These are phyloP conservation scores for Xanthostigma xanthostigma DNA, from an alignment of 2,888 invertebrate species.

Conservation along the genomic window DNA sequence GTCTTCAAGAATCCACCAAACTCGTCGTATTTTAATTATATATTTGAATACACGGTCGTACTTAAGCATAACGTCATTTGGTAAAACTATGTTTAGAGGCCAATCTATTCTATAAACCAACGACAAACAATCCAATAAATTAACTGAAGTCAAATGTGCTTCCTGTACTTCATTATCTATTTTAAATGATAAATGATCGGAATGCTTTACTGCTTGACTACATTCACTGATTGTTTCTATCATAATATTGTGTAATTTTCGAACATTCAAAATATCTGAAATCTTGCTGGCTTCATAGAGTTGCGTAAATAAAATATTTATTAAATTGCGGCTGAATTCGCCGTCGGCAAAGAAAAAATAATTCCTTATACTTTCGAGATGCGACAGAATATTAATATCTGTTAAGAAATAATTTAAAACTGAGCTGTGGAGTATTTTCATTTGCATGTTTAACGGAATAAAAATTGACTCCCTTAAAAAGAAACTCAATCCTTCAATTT, in stretches of 20 bases:
- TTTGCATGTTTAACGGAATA: slow-evolving; percentile 51
- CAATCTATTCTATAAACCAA: slow-evolving; percentile 56
- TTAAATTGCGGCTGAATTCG: slow-evolving; percentile 59
- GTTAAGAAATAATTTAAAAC: slow-evolving; percentile 52
- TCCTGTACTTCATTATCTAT: slow-evolving; percentile 43
- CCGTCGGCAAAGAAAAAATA: slow-evolving; percentile 70
- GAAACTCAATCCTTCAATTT: not conserved
- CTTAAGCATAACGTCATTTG: slow-evolving; percentile 49
- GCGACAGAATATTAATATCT: slow-evolving; percentile 50
- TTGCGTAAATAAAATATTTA: slow-evolving; percentile 50
- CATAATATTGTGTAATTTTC: slow-evolving; percentile 50
- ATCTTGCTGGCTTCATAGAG: slow-evolving; percentile 49
- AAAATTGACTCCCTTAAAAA: slow-evolving; percentile 46
- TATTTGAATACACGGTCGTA: slow-evolving; percentile 65
- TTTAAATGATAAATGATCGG: slow-evolving; percentile 45
- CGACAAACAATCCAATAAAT: slow-evolving; percentile 50
- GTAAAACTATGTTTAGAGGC: slow-evolving; percentile 66
- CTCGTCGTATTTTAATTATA: slow-evolving; percentile 55
- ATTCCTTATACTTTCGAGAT: slow-evolving; percentile 56
- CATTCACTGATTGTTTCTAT: slow-evolving; percentile 53
- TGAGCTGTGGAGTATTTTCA: slow-evolving; percentile 54
- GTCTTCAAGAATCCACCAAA: slow-evolving; percentile 60
- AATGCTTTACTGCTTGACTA: slow-evolving; percentile 43
- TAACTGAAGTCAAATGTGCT: slow-evolving; percentile 48
- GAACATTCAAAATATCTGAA: slow-evolving; percentile 50